These are phyloP conservation scores for Zaprionus obscuricornis DNA, from an alignment of 2,888 invertebrate genomes.

Conservation along the genomic window DNA sequence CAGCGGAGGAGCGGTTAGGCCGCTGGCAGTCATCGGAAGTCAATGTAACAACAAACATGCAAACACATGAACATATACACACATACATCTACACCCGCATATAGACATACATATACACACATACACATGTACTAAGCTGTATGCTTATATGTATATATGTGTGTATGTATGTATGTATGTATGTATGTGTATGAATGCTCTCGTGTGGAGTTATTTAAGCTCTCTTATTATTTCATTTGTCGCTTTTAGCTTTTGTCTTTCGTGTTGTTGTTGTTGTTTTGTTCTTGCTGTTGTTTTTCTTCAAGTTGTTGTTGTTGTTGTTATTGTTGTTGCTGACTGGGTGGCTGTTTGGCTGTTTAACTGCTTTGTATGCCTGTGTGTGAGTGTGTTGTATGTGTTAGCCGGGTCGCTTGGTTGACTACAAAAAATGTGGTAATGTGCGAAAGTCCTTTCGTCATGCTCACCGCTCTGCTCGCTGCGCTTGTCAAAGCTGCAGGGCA, in stretches of 20 bases:
- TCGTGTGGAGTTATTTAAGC: constrained; percentile 79
- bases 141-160: constrained; percentile 13
- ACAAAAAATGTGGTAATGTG: constrained; percentile 78
- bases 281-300: constrained; percentile 21
- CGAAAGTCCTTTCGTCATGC: constrained; percentile 81
- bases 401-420: constrained; percentile 56
- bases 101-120: constrained; percentile 10
- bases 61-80: constrained; percentile 57
- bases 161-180: constrained; percentile 12
- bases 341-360: constrained; percentile 64
- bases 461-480: constrained; percentile 50
- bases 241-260: constrained; percentile 80
- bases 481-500: constrained; percentile 53
- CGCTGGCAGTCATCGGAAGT: constrained; percentile 77
- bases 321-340: constrained; percentile 53
- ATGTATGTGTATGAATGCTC: constrained; percentile 42
- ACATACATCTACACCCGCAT: constrained; percentile 17
- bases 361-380: constrained; percentile 59
- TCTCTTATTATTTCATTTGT: constrained; percentile 79
- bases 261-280: constrained; percentile 59
- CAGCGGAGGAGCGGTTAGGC: constrained; percentile 13
- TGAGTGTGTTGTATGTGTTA: no score
- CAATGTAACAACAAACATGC: constrained; percentile 80
- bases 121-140: constrained; percentile 8
- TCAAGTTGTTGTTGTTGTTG: constrained; percentile 31